These are phyloP conservation scores for Gavialis gangeticus DNA, from an alignment of 2,113 vertebrate genomes.

Conservation along the genomic window DNA sequence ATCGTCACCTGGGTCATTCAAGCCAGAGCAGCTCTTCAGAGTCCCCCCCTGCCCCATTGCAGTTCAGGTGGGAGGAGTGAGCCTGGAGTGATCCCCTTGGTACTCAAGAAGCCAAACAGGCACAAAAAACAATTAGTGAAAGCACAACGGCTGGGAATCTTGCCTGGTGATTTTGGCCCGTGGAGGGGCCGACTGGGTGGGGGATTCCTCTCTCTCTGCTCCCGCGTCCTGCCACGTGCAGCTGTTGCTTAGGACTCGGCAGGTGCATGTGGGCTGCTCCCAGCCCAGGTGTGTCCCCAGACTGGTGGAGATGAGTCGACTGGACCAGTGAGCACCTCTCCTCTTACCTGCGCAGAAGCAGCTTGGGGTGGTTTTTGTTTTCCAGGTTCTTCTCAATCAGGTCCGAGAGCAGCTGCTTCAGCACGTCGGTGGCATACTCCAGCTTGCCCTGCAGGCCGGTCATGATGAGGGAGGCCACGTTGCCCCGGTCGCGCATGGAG, in stretches of 20 bases:
- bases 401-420: slow-evolving; percentile 96
- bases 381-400: slow-evolving; percentile 98
- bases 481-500: slow-evolving; percentile 98
- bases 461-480: slow-evolving; percentile 99
- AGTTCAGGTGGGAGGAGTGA: not conserved
- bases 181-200: not conserved
- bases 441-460: slow-evolving; percentile 94
- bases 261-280: not conserved
- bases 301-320: fast-evolving
- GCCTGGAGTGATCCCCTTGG: not conserved
- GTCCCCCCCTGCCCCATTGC: not conserved
- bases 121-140: not conserved
- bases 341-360: slow-evolving; percentile 92
- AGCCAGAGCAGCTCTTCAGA: not conserved
- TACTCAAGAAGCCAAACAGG: not conserved
- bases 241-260: not conserved
- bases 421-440: slow-evolving; percentile 97
- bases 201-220: not conserved
- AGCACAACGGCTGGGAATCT: not conserved
- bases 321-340: fast-evolving
- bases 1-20: not conserved
- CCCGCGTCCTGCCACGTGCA: not conserved
- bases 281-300: fast-evolving
- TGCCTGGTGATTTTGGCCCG: not conserved
- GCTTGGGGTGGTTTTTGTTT: slow-evolving; percentile 98